A percentile compares a stretch with the other conserved stretches of the same genome.
These are phyloP conservation scores for Ia io DNA, from an alignment of 2,113 vertebrate genomes.

Conservation along the genomic window DNA sequence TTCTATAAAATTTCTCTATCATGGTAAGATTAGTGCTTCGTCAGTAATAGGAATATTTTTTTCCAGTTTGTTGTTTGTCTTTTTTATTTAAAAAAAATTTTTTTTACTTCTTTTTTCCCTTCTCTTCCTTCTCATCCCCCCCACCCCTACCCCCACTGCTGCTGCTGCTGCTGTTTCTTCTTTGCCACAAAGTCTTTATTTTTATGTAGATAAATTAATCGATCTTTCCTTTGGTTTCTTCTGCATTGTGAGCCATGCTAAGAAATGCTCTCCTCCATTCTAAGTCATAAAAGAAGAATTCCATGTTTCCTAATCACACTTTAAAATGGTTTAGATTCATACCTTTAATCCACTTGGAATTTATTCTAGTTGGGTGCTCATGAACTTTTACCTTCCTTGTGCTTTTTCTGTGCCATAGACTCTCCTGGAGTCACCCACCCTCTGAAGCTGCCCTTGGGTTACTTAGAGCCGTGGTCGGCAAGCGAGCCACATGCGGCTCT, in stretches of 20 bases:
- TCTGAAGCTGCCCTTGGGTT: neutral
- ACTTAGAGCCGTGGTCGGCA: neutral
- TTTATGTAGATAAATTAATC: slow-evolving; percentile 12
- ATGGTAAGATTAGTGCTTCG: neutral
- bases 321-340: neutral
- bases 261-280: neutral
- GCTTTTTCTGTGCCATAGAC: neutral
- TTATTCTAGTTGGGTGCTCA: neutral
- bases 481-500: no score
- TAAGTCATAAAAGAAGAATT: neutral
- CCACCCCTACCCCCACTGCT: no score
- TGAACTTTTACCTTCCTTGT: neutral
- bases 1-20: neutral
- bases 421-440: neutral
- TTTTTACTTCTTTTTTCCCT: neutral
- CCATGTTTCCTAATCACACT: neutral
- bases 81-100: neutral
- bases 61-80: neutral
- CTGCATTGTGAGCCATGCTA: neutral
- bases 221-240: neutral
- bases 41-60: neutral
- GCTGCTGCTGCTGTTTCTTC: neutral
- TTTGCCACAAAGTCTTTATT: neutral
- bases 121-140: neutral
- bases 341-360: neutral